Conservation (phyloP, 92 coral and sea anemone genomes). For the Epizoanthus ramosus region DNA sequence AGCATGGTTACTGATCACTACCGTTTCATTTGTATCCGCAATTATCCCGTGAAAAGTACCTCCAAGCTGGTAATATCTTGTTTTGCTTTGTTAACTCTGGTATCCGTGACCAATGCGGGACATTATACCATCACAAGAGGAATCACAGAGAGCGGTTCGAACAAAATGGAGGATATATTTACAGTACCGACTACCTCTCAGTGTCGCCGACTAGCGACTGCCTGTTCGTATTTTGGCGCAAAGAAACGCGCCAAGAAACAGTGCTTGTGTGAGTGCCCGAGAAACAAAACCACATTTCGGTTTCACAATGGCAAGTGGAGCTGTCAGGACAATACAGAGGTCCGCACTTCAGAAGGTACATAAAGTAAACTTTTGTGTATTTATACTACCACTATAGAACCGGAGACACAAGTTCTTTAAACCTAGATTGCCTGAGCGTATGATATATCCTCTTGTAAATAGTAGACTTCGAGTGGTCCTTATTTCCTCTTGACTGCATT, state of each 20-base stretch:
- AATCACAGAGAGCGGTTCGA: slow-evolving; percentile 14
- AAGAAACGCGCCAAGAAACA: neutral
- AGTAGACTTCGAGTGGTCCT: no score
- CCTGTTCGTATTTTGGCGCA: slow-evolving; percentile 11
- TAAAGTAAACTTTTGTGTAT: no score
- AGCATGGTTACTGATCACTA: no score
- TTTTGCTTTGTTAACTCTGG: neutral
- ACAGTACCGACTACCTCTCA: neutral
- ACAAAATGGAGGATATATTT: slow-evolving; percentile 24
- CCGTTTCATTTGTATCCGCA: neutral
- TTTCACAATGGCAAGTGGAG: neutral
- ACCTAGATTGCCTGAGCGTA: no score
- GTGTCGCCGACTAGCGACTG: neutral
- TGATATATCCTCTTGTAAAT: no score
- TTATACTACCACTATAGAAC: no score
- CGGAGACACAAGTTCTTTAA: no score
- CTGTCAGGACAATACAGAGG: neutral
- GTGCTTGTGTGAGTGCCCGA: slow-evolving; percentile 29
- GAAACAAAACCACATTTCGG: neutral
- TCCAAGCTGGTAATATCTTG: neutral
- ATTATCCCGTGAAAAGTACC: neutral
- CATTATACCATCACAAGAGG: slow-evolving; percentile 15
- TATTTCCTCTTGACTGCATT: no score
- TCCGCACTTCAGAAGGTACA: slow-evolving; percentile 8
- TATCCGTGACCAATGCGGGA: slow-evolving; percentile 8